Percentiles rank a stretch among this genome's conserved stretches.
phyloP scores from a whole-genome alignment of 2,888 invertebrate genomes.

The Dascillus cervinus region DNA sequence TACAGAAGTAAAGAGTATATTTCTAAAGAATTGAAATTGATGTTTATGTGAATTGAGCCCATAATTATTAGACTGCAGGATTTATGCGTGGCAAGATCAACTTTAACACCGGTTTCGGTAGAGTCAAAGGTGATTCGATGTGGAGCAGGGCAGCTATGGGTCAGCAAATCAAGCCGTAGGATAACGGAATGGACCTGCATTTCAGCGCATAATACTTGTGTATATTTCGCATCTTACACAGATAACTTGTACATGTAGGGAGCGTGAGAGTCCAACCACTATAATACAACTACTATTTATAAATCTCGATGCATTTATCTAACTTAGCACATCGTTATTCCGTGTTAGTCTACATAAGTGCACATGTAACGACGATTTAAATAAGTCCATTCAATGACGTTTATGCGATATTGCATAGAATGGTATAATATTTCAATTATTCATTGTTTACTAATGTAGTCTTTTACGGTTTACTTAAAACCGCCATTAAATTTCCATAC shows the following conservation, averaged over 20 bases:
- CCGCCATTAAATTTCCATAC: too few species aligned
- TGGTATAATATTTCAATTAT: constrained; percentile 28
- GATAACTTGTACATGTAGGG: constrained; percentile 7
- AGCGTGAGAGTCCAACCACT: constrained; percentile 8
- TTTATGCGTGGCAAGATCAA: too few species aligned
- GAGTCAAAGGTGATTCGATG: constrained; percentile 18
- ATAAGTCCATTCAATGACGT: constrained; percentile 20
- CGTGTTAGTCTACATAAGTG: constrained; percentile 18
- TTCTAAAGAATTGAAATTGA: too few species aligned
- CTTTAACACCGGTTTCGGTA: too few species aligned
- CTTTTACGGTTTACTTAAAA: too few species aligned
- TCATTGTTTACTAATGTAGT: constrained; percentile 28
- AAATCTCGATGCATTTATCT: constrained; percentile 13
- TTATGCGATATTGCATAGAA: constrained; percentile 22
- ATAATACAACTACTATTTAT: constrained; percentile 12
- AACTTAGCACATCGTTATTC: constrained; percentile 14
- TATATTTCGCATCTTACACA: constrained; percentile 7
- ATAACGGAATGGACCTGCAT: constrained; percentile 10
- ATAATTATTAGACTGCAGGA: too few species aligned
- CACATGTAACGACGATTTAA: constrained; percentile 20
- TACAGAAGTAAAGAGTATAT: too few species aligned
- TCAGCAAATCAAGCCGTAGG: constrained; percentile 9
- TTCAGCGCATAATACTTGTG: constrained; percentile 7
- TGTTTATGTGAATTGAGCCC: too few species aligned
- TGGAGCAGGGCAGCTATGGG: constrained; percentile 18